Evolutionary conservation across 2,888 invertebrate species (phyloP).

Genomic region (Seladonia tumulorum): DNA sequence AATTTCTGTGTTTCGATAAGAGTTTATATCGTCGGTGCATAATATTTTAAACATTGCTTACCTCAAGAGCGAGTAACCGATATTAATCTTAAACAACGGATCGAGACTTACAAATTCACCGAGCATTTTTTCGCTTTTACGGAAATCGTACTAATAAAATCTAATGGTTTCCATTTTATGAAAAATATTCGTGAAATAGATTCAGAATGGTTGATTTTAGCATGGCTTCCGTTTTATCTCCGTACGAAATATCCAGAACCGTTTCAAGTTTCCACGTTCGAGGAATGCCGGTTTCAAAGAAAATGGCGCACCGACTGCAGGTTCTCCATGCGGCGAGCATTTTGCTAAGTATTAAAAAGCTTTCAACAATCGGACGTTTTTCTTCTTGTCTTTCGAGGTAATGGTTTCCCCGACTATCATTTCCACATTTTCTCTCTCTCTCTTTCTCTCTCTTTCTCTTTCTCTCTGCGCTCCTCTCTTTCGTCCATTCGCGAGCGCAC

Average conservation of each 20-base stretch:
- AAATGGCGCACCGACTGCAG: background rate
- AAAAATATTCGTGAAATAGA: background rate
- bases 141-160: background rate
- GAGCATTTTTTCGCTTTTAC: background rate
- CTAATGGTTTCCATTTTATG: background rate
- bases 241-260: background rate
- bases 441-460: background rate
- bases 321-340: background rate
- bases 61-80: background rate
- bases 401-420: background rate
- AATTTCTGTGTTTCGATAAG: background rate
- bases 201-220: background rate
- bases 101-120: background rate
- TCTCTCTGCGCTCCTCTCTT: background rate
- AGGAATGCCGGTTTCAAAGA: conserved; percentile 14
- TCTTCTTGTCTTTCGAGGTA: conserved; percentile 35
- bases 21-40: background rate
- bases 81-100: background rate
- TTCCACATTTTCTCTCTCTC: conserved; percentile 2
- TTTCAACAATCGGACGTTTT: conserved; percentile 62
- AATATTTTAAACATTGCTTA: background rate
- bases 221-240: background rate
- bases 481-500: conserved; percentile 5
- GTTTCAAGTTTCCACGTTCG: background rate
- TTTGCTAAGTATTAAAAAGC: conserved; percentile 56